Base-by-base conservation (phyloP, 2,113 vertebrate species). In the Cavia aperea region DNA sequence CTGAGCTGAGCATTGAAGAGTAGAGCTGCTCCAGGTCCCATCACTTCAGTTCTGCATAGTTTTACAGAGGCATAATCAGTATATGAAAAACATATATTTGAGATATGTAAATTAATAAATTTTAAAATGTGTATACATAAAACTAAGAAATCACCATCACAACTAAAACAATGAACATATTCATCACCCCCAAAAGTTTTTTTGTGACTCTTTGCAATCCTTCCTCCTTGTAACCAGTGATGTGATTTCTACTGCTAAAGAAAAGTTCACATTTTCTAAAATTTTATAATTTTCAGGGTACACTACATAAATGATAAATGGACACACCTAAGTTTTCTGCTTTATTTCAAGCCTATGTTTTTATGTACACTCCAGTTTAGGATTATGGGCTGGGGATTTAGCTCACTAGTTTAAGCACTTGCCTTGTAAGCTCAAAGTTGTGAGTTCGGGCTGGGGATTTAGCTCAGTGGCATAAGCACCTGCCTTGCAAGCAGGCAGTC, bases 301-400 rank as follows among this genome's bases (percentile, higher is more conserved):
- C 87, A 19, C 79, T 70, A 79, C 56, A 56, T 84, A 93, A 91
- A 83, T 72, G 91, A 88, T 65, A 70, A 77, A 66, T 63, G 92
- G 81, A 89, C 60, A 56, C 18, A n/a, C 72, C 33, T 93, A 88
- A 81, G 49, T 84, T 88, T 58, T 85, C 33, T 36, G 70, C 84
- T 33, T 15, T 84, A 88, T 72, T 63, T 46, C 33, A 14, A 89
- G 88, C 16, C n/a, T 82, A 62, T 79, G 13, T 72, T 91, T 43
- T 88, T 72, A 91, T 36, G 2, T 85, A 10, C 8, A 75, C 54
- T 39, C 58, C 92, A 91, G 81, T 86, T 79, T 85, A 86, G 81
- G 29, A 43, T 56, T 83, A 24, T 66, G 56, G 13, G 14, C 49
- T 10, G 10, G 49, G 49, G 49, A 10, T 51, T 51, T 51, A 51